Percentiles rank a stretch among this genome's conserved stretches.
These are phyloP conservation scores for Lasioglossum zephyrum DNA, from an alignment of 2,888 invertebrate genomes.

Conservation along the genomic window DNA sequence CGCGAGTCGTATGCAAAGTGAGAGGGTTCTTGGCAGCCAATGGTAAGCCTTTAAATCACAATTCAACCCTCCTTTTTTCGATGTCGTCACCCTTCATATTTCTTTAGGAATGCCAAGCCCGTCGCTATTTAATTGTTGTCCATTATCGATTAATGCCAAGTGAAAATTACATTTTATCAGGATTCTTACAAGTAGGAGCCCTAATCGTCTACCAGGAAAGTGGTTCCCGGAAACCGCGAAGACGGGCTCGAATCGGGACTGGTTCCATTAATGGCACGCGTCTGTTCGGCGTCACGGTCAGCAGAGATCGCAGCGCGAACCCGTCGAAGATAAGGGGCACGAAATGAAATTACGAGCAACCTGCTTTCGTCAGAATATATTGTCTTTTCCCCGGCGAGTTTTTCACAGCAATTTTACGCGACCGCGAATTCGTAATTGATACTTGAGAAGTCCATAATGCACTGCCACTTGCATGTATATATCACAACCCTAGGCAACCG, in stretches of 20 bases:
- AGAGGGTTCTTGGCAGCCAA: slow-evolving; percentile 47
- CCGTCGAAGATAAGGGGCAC: slow-evolving; percentile 23
- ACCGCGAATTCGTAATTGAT: slow-evolving; percentile 46
- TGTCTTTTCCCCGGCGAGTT: background rate
- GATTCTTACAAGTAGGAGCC: background rate
- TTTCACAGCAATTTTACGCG: slow-evolving; percentile 46
- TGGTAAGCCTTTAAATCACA: slow-evolving; percentile 35
- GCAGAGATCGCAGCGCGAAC: slow-evolving; percentile 23
- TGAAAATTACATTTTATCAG: background rate
- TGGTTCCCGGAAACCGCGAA: background rate
- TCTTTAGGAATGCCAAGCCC: background rate
- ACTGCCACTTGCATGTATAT: slow-evolving; percentile 8
- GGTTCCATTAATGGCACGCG: slow-evolving; percentile 15
- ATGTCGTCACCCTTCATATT: background rate
- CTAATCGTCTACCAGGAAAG: background rate
- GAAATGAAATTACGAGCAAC: slow-evolving; percentile 40
- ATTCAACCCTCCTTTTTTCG: slow-evolving; percentile 18
- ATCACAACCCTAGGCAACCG: slow-evolving; percentile 3
- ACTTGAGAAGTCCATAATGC: background rate
- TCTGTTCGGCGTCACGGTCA: slow-evolving; percentile 29
- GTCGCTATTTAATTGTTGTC: background rate
- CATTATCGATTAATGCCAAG: background rate
- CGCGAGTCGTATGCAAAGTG: slow-evolving; percentile 62
- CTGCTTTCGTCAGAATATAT: slow-evolving; percentile 31
- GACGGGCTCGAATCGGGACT: background rate